These are phyloP conservation scores for Andrena fulva DNA, from an alignment of 2,888 invertebrate species.

Conservation along the genomic window DNA sequence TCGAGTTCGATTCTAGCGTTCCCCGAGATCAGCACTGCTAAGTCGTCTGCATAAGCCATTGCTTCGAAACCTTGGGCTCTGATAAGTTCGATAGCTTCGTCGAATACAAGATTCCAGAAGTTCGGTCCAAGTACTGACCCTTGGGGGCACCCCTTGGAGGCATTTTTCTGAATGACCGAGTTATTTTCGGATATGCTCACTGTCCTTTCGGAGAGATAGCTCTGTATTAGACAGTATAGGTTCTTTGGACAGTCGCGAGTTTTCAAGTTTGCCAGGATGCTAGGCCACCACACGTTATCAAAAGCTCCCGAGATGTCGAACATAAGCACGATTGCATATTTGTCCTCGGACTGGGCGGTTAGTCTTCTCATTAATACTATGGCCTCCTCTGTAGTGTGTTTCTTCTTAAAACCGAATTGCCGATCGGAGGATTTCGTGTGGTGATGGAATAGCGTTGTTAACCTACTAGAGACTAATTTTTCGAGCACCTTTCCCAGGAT, in stretches of 20 bases:
- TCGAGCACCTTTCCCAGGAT: constrained; percentile 3
- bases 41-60: no score
- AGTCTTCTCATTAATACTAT: no score
- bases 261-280: neutral
- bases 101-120: constrained; percentile 46
- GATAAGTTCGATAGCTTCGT: neutral
- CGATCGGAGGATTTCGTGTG: no score
- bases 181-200: neutral
- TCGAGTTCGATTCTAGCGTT: no score
- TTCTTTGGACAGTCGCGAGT: neutral
- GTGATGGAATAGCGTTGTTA: neutral
- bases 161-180: neutral
- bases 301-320: constrained; percentile 10
- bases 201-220: constrained; percentile 13
- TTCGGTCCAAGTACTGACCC: constrained; percentile 52
- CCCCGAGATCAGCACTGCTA: no score
- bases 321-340: no score
- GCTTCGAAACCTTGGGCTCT: neutral
- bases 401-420: no score
- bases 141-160: constrained; percentile 55
- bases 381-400: no score
- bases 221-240: neutral
- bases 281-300: no score
- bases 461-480: neutral
- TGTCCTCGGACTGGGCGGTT: no score